Base-by-base conservation (phyloP, 2,113 vertebrate species). In the Pteropus alecto region DNA sequence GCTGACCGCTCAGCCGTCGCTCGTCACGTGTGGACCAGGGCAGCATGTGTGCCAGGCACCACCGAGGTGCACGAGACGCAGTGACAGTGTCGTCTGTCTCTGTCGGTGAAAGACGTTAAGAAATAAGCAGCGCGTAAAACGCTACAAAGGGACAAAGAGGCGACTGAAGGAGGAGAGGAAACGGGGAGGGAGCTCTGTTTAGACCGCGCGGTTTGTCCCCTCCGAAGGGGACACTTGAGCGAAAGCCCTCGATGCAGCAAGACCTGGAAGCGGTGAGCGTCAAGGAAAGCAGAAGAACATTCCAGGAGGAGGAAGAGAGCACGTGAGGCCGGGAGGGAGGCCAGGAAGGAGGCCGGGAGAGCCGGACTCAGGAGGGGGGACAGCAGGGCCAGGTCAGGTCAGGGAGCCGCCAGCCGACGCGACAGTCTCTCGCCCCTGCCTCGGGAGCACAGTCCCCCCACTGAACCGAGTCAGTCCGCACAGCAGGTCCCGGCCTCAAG, bases 381-480 rank as follows among this genome's bases (percentile, higher is more conserved):
- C 63, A 24, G 6, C 0, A 7, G 56, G 4, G 41, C 78, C 3
- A 3, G 26, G 35, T 33, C 16, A 16, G 3, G 18, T 14, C 14
- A 4, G 21, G 5, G 15, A 58, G 10, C 56, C 46, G 12, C 2
- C 6, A 33, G 51, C 76, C 38, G 18, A 38, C 41, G 13, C 0
- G 4, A 35, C 41, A 12, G 46, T 70, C 18, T 33, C 56, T 56
- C 15, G 1, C 22, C 46, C 89, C 77, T 19, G 61, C 15, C 87
- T 35, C 14, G 0, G 14, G 60, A 0, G 0, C 79, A 38, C 24
- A 28, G 78, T 5, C 26, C 24, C 18, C 28, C 3, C 18, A 1
- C 4, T 19, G 60, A 68, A 51, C 12, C 54, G 2, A 7, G 13
- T 30, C 22, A 1, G 13, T 2, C 38, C 65, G 28, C 24, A 14